A percentile compares a stretch with the other conserved stretches of the same genome.
Conservation (phyloP, 2,113 vertebrate genomes). For the Sapajus apella region DNA sequence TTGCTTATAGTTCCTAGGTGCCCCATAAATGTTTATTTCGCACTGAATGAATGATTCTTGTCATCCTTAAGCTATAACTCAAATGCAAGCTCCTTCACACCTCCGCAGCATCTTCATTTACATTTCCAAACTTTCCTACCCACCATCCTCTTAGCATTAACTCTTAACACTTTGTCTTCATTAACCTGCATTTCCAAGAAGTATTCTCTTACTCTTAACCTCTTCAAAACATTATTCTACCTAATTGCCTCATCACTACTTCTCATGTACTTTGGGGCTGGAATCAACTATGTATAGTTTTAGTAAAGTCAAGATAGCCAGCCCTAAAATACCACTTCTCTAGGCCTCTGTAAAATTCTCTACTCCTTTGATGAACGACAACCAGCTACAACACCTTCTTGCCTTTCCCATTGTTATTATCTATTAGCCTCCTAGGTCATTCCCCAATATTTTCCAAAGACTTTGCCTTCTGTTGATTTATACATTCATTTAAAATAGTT, state of each 20-base stretch:
- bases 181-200: not conserved
- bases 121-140: not conserved
- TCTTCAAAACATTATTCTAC: not conserved
- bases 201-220: not conserved
- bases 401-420: not conserved
- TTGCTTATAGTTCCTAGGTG: not conserved
- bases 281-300: not conserved
- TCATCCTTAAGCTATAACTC: not conserved
- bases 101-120: not conserved
- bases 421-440: not conserved
- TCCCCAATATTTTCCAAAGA: not conserved
- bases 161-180: not conserved
- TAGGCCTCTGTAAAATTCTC: not conserved
- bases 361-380: not conserved
- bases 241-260: not conserved
- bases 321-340: not conserved
- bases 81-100: not conserved
- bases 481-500: not conserved
- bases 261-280: not conserved
- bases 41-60: not conserved
- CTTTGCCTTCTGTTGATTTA: not conserved
- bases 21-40: not conserved
- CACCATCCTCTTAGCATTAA: not conserved
- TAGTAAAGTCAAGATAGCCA: not conserved
- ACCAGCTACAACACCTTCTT: not conserved